Evolutionary conservation across 2,113 vertebrate genomes (phyloP), one percentile per base, ranked within the genome.

Genomic region (Montifringilla adamsi): DNA sequence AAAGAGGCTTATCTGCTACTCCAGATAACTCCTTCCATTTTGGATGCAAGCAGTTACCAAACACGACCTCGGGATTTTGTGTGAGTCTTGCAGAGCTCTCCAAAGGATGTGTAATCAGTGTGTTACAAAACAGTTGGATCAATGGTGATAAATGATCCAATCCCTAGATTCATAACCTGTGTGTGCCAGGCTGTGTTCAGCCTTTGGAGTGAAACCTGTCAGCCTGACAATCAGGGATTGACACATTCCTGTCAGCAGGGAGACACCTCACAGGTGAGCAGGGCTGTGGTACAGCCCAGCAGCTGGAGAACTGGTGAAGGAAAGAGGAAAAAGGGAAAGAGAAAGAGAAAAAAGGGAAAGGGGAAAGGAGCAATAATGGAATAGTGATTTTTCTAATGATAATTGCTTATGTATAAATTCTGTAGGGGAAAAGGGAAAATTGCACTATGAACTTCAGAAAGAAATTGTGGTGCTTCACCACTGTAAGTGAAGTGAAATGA

Each of bases 371-470:
- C 82, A 93, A 58, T 83, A 86, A 89, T 84, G 93, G 91, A 92
- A 88, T 73, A 81, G 79, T 84, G 87, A 72, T 84, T 91, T 95
- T 95, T 88, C 46, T 66, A 78, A 85, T 89, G 68, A 89, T 90
- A 85, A 89, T 77, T 94, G 69, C 69, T 95, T 87, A 78, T 67
- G 87, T 92, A 60, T 94, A 91, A 95, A 78, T 94, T 95, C 84
- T 78, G 64, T 96, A 94, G 86, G 91, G 87, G 9, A 93, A 97
- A 97, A 96, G 96, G 97, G 95, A 94, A 97, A 96, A 97, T 97
- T 98, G 97, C 97, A 97, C 97, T 98, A 95, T 95, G 91, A 95
- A 93, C 87, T 97, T 91, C 78, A 89, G 95, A 96, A 94, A 94
- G 94, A 94, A 95, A 93, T 86, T 91, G 95, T 93, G 95, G 95